These are phyloP conservation scores for Phortica variegata DNA, from an alignment of 1,140 invertebrate species.

Conservation along the genomic window DNA sequence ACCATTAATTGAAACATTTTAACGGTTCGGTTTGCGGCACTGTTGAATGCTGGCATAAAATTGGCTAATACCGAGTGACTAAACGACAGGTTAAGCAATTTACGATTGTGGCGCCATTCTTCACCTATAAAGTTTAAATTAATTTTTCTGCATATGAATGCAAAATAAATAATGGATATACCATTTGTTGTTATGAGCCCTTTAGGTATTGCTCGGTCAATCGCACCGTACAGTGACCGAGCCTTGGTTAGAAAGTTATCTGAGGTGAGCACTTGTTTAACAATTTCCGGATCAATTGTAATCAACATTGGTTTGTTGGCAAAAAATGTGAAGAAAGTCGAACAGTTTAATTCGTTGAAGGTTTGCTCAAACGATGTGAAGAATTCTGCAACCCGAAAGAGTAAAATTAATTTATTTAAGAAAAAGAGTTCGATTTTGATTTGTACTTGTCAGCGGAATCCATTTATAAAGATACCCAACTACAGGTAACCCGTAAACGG, in stretches of 20 bases:
- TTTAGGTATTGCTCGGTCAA: slow-evolving; percentile 3
- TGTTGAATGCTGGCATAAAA: slow-evolving; percentile 3
- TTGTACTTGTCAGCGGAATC: slow-evolving; percentile 6
- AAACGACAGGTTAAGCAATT: not conserved
- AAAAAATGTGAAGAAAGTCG: slow-evolving; percentile 1
- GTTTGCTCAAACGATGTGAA: not conserved
- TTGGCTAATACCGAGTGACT: not conserved
- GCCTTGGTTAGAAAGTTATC: slow-evolving; percentile 3
- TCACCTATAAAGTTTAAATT: too few species aligned
- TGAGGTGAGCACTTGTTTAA: slow-evolving; percentile 1
- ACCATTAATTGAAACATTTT: not conserved
- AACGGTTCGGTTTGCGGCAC: not conserved
- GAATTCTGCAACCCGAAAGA: too few species aligned
- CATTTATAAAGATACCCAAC: slow-evolving; percentile 4
- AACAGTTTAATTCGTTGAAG: slow-evolving; percentile 2
- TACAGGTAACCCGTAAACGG: slow-evolving; percentile 1
- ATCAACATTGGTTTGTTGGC: slow-evolving; percentile 1
- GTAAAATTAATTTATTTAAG: too few species aligned
- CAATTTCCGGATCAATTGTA: slow-evolving; percentile 7
- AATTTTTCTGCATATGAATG: too few species aligned
- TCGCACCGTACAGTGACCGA: not conserved
- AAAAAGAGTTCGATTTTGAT: too few species aligned
- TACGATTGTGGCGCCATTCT: slow-evolving; percentile 1
- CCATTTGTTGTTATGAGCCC: slow-evolving; percentile 5
- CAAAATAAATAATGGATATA: too few species aligned